These are phyloP conservation scores for Euwallacea fornicatus DNA, from an alignment of 1,140 invertebrate species.

Conservation along the genomic window DNA sequence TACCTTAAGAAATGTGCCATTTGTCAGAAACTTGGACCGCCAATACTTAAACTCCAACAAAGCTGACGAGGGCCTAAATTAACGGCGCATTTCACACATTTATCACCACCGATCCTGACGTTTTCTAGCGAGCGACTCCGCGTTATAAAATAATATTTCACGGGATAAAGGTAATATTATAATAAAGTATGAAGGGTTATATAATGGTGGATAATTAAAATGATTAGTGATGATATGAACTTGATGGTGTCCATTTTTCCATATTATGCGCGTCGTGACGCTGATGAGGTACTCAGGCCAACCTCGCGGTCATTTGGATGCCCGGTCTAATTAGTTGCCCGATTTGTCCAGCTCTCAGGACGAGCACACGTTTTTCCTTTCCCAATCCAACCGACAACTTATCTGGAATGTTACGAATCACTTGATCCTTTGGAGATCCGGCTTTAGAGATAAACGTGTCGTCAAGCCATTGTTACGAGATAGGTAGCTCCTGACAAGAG, in stretches of 20 bases:
- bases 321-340: neutral
- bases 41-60: conserved; percentile 25
- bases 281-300: no score
- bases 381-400: conserved; percentile 4
- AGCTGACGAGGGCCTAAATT: conserved; percentile 20
- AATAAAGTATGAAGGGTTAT: conserved; percentile 16
- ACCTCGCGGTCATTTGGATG: no score
- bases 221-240: conserved; percentile 4
- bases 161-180: conserved; percentile 18
- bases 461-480: conserved; percentile 23
- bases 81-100: conserved; percentile 19
- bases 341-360: neutral
- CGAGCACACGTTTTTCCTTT: conserved; percentile 8
- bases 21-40: conserved; percentile 11
- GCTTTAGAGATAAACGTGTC: conserved; percentile 24
- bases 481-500: conserved; percentile 25
- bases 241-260: neutral
- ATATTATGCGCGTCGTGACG: no score
- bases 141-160: conserved; percentile 25
- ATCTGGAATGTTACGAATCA: conserved; percentile 28
- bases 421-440: conserved; percentile 22
- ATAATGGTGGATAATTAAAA: conserved; percentile 10
- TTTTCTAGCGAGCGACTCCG: conserved; percentile 8
- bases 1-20: conserved; percentile 7
- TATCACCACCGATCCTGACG: conserved; percentile 18